A percentile compares a stretch with the other conserved stretches of the same genome.
phyloP scores from a whole-genome alignment of 1,140 invertebrate species.

The Gryon sp. region DNA sequence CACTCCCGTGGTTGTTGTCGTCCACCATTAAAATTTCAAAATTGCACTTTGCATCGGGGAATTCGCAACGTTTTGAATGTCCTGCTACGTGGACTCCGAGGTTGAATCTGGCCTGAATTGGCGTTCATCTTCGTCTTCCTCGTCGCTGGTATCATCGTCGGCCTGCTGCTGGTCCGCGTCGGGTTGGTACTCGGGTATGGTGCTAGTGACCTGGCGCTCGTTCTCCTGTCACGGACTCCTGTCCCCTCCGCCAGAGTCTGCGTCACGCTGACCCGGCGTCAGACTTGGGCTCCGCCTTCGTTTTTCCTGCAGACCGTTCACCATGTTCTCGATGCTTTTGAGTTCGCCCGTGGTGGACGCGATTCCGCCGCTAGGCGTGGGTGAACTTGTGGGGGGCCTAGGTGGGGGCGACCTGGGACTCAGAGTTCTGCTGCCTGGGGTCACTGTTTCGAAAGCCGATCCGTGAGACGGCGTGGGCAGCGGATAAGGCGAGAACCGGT shows the following conservation, averaged over 20 bases:
- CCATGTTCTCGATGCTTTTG: conserved; percentile 98
- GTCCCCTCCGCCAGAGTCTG: conserved; percentile 68
- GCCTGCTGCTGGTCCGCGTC: conserved; percentile 55
- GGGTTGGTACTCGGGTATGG: conserved; percentile 67
- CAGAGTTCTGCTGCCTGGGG: conserved; percentile 83
- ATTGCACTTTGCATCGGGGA: conserved; percentile 74
- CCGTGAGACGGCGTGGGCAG: conserved; percentile 85
- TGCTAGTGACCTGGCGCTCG: conserved; percentile 72
- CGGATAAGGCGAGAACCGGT: conserved; percentile 92
- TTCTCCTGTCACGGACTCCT: conserved; percentile 79
- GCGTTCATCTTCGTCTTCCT: conserved; percentile 59
- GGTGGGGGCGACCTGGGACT: conserved; percentile 85
- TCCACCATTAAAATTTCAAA: conserved; percentile 49
- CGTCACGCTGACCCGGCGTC: conserved; percentile 70
- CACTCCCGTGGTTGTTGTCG: conserved; percentile 16
- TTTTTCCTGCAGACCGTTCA: conserved; percentile 93
- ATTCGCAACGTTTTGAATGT: neutral
- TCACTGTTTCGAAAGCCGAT: conserved; percentile 91
- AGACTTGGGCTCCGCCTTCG: conserved; percentile 70
- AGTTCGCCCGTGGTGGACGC: conserved; percentile 85
- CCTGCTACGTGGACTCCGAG: conserved; percentile 77
- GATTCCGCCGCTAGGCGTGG: conserved; percentile 80
- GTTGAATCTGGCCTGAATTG: conserved; percentile 75
- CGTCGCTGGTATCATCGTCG: conserved; percentile 25
- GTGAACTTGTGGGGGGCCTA: conserved; percentile 80